Evolutionary conservation across 1,140 invertebrate species (phyloP).

Genomic region (Sminthurinus signatus): DNA sequence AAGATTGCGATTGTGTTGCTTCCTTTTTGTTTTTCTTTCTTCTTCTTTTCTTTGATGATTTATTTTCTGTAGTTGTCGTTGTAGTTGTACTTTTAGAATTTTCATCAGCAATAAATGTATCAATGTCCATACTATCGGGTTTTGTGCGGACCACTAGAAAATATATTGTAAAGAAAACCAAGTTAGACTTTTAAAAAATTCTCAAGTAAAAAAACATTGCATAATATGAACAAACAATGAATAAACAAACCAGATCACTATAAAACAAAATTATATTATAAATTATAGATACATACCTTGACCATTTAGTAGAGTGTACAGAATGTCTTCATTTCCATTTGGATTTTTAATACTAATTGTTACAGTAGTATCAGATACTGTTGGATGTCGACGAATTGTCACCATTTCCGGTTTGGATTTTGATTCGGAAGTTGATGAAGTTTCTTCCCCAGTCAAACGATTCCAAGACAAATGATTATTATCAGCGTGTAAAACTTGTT

Average conservation of each 20-base stretch:
- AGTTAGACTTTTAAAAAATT: slow-evolving; percentile 12
- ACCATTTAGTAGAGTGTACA: slow-evolving; percentile 38
- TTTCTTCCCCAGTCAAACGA: background rate
- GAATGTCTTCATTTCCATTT: slow-evolving; percentile 26
- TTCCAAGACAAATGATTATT: background rate
- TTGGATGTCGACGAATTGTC: slow-evolving; percentile 36
- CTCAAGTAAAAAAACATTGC: background rate
- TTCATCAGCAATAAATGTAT: background rate
- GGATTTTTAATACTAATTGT: slow-evolving; percentile 38
- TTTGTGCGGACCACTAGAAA: slow-evolving; percentile 11
- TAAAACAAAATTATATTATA: background rate
- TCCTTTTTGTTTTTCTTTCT: slow-evolving; percentile 5
- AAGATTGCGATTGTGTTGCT: background rate
- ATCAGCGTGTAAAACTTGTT: background rate
- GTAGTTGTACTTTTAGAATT: background rate
- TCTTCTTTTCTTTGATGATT: slow-evolving; percentile 1
- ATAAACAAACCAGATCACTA: background rate
- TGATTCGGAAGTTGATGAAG: background rate
- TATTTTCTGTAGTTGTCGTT: background rate
- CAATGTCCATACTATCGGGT: background rate
- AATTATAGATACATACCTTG: slow-evolving; percentile 23
- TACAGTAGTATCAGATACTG: slow-evolving; percentile 28
- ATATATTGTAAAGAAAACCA: no score
- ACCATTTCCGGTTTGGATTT: slow-evolving; percentile 21
- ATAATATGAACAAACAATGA: background rate